phyloP scores from a whole-genome alignment of 2,113 vertebrate species.

The Ibidorhyncha struthersii region DNA sequence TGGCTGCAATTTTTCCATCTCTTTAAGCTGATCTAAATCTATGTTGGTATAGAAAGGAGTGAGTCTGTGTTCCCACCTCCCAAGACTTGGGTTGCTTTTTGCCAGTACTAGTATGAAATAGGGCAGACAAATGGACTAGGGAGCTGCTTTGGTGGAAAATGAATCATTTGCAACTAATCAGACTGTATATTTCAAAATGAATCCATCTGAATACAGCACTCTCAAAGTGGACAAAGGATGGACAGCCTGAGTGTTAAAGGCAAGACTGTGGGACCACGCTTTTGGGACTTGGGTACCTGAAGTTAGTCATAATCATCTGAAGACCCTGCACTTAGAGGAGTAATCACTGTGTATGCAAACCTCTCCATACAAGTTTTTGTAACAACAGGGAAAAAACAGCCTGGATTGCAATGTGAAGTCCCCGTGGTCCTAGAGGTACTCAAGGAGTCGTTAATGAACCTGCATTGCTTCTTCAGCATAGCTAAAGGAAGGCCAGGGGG shows the following conservation, averaged over 20 bases:
- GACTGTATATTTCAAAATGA: background rate
- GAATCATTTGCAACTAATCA: background rate
- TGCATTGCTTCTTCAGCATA: background rate
- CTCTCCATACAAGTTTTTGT: background rate
- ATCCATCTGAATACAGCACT: background rate
- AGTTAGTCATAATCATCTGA: background rate
- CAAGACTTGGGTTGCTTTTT: background rate
- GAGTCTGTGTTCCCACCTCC: background rate
- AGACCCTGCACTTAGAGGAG: background rate
- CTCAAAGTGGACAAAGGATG: background rate
- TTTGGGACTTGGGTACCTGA: background rate
- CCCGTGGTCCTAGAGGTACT: background rate
- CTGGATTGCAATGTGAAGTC: background rate
- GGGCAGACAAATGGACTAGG: background rate
- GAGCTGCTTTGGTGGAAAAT: background rate
- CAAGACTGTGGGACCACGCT: background rate
- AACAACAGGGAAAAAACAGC: background rate
- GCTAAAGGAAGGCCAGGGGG: background rate
- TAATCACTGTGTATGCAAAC: background rate
- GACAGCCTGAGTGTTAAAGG: background rate
- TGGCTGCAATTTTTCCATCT: background rate
- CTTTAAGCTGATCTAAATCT: background rate
- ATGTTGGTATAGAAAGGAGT: background rate
- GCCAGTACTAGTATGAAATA: background rate
- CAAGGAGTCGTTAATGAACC: background rate